Evolutionary conservation across 2,797 vertebrate species (phyloP).

Genomic region (Bryconaethiops microstoma): DNA sequence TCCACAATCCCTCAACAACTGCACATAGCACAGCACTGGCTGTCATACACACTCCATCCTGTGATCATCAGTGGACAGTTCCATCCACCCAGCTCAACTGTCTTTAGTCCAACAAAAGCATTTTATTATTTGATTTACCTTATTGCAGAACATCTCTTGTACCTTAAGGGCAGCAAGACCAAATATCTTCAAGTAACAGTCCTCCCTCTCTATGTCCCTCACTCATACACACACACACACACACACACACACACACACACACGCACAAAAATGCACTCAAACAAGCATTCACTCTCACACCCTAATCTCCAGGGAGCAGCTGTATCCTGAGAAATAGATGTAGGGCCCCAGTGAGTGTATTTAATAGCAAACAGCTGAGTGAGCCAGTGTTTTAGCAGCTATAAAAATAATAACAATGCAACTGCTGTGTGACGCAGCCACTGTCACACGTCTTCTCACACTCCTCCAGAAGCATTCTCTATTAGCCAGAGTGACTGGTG

Average conservation of each 20-base stretch:
- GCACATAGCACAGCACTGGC: constrained; percentile 42
- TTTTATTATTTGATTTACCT: neutral
- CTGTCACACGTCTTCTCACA: constrained; percentile 30
- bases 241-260: constrained; percentile 34
- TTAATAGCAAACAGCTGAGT: constrained; percentile 69
- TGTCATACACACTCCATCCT: constrained; percentile 29
- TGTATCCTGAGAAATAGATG: constrained; percentile 54
- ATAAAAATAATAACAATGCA: constrained; percentile 52
- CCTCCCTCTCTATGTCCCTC: neutral
- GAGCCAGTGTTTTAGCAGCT: constrained; percentile 35
- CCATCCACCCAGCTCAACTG: neutral
- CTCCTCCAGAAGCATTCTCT: constrained; percentile 5
- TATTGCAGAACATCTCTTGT: neutral
- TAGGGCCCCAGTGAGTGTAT: constrained; percentile 60
- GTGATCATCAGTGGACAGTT: neutral
- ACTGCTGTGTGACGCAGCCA: constrained; percentile 49
- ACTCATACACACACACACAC: constrained; percentile 6
- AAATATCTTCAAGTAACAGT: neutral
- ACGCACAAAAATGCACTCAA: constrained; percentile 14
- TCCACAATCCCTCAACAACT: constrained; percentile 60
- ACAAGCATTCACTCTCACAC: constrained; percentile 37
- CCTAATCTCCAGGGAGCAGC: constrained; percentile 68
- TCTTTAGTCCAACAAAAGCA: constrained; percentile 1
- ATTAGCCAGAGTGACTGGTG: constrained; percentile 22
- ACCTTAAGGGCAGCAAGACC: neutral